A percentile compares a stretch with the other conserved stretches of the same genome.
These are phyloP conservation scores for Antedon bifida DNA, from an alignment of 35 echinoderm and acorn worm species.

Conservation along the genomic window DNA sequence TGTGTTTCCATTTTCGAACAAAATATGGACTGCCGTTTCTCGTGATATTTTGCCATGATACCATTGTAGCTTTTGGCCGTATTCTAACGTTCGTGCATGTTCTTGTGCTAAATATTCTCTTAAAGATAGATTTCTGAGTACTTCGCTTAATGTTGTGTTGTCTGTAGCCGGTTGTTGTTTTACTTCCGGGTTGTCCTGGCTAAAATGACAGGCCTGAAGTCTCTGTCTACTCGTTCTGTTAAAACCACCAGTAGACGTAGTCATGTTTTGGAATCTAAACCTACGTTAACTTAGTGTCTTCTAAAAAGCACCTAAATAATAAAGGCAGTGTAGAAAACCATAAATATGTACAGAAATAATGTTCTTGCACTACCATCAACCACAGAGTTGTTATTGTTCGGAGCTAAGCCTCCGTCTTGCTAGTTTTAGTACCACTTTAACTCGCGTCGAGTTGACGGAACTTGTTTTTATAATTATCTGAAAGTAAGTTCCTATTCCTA, in stretches of 20 bases:
- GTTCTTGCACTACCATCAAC: too few relatives aligned
- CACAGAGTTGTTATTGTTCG: too few relatives aligned
- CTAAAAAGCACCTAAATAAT: neutral
- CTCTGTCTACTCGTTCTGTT: slow-evolving; percentile 1
- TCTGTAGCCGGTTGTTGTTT: neutral
- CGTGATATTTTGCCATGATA: slow-evolving; percentile 89
- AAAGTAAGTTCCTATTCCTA: too few relatives aligned
- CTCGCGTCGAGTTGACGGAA: too few relatives aligned
- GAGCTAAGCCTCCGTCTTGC: too few relatives aligned
- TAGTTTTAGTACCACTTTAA: too few relatives aligned
- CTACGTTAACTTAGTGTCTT: neutral
- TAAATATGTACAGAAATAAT: too few relatives aligned
- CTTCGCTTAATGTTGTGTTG: neutral
- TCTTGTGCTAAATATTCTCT: slow-evolving; percentile 59
- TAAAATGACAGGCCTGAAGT: neutral
- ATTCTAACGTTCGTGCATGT: slow-evolving; percentile 33
- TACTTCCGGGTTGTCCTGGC: slow-evolving; percentile 11
- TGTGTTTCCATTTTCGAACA: slow-evolving; percentile 37
- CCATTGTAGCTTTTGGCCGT: slow-evolving; percentile 71
- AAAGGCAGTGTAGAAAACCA: neutral
- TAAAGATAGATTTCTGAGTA: slow-evolving; percentile 19
- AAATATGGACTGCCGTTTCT: slow-evolving; percentile 72
- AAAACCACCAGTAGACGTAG: neutral
- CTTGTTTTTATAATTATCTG: too few relatives aligned
- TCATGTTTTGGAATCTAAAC: neutral